Evolutionary conservation across 2,113 vertebrate genomes (phyloP).

Genomic region (Lycaon pictus): DNA sequence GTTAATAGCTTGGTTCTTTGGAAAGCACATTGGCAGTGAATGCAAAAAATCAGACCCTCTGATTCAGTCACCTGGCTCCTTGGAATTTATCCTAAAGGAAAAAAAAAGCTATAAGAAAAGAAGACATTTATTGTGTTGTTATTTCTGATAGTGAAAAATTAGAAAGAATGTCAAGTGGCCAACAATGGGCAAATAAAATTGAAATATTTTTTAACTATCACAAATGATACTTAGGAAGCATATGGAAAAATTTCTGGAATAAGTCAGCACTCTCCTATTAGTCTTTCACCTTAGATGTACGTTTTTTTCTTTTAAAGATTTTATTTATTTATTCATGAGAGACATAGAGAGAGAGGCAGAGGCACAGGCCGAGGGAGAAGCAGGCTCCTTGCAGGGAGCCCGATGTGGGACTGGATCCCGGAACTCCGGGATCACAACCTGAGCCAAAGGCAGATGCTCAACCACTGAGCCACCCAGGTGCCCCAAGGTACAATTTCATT

Average conservation of each 20-base stretch:
- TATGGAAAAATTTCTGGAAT: conserved; percentile 22
- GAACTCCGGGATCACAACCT: too few species aligned
- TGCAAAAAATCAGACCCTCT: not conserved
- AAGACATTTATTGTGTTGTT: conserved; percentile 14
- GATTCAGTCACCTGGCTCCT: not conserved
- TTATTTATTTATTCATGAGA: too few species aligned
- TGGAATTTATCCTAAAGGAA: conserved; percentile 48
- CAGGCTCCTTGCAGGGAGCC: too few species aligned
- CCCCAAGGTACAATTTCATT: not conserved
- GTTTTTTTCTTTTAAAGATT: not conserved
- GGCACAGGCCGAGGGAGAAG: too few species aligned
- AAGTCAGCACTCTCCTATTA: not conserved
- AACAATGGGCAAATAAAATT: conserved; percentile 16
- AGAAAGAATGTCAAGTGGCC: not conserved
- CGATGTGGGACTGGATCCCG: too few species aligned
- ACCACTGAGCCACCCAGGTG: too few species aligned
- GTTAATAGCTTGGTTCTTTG: conserved; percentile 14
- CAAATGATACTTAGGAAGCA: not conserved
- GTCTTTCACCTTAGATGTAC: not conserved
- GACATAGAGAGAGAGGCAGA: too few species aligned
- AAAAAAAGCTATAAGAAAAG: not conserved
- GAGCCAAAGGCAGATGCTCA: too few species aligned
- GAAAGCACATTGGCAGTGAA: not conserved
- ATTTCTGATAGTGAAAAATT: conserved; percentile 44
- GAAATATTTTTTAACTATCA: not conserved